These are phyloP conservation scores for Hypotaenidia okinawae DNA, from an alignment of 2,797 vertebrate genomes.

Conservation along the genomic window DNA sequence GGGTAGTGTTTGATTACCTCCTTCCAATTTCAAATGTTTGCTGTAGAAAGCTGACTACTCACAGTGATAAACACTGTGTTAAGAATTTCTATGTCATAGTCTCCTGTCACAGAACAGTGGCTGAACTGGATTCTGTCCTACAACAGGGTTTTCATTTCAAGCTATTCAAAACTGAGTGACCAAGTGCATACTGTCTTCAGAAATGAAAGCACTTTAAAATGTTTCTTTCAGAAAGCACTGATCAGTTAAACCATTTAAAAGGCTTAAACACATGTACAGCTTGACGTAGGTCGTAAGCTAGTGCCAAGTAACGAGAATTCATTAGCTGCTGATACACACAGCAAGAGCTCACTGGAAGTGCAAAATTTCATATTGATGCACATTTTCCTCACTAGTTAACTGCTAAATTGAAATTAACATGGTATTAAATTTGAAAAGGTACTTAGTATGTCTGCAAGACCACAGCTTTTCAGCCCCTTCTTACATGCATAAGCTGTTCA, in stretches of 20 bases:
- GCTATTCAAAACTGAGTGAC: not conserved
- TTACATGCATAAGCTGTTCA: not conserved
- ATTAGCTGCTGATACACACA: not conserved
- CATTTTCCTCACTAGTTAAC: not conserved
- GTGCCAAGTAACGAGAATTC: not conserved
- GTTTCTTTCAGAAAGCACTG: conserved; percentile 14
- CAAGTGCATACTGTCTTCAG: not conserved
- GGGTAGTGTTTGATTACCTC: not conserved
- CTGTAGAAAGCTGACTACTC: not conserved
- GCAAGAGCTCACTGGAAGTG: not conserved
- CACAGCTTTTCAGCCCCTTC: not conserved
- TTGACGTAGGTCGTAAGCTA: not conserved
- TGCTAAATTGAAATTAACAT: not conserved
- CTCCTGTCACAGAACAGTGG: not conserved
- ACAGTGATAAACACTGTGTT: not conserved
- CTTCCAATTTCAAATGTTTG: not conserved
- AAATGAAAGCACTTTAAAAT: conserved; percentile 18
- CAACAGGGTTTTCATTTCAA: not conserved
- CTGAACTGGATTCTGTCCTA: not conserved
- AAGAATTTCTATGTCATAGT: not conserved
- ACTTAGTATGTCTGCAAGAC: not conserved
- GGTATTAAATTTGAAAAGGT: not conserved
- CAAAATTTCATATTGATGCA: not conserved
- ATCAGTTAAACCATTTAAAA: conserved; percentile 11
- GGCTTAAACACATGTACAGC: not conserved